Base-by-base conservation (phyloP, 1,140 invertebrate genomes). In the Mactra quadrangularis region DNA sequence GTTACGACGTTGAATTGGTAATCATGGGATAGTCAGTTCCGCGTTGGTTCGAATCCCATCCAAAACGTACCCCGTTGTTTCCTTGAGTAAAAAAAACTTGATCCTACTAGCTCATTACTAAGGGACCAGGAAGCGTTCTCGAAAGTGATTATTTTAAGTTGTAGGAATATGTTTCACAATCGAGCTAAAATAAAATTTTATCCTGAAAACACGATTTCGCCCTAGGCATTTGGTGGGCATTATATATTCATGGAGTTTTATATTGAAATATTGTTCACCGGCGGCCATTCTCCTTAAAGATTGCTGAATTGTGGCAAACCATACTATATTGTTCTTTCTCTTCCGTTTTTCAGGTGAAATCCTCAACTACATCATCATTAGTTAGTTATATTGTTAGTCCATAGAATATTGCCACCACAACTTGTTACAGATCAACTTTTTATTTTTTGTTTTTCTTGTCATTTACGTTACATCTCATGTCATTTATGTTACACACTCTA, bases 351-450 rank as follows among this genome's bases (percentile, higher is more conserved):
- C 64, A 68, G 64, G 45, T 68, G 45, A 68, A 68, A 33, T 52
- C 64, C 41, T 68, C 64, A 50, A 68, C 41, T 68, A 31, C 45
- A 52, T 68, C 27, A 68, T 68, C 27, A 25, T 47, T 47, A n/a
- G 47, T 50, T 68, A 68, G 64, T 68, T 47, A 15, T 25, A 52
- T 9, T 27, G 41, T 41, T 47, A 47, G 64, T 68, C 64, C 41
- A 68, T 25, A 41, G 47, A 68, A 68, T 47, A 41, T 41, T 68
- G 64, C 64, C 64, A 68, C 64, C 64, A 68, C 64, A 68, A 25
- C 33, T 31, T 68, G 27, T 38, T 68, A 68, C 64, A 68, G 22
- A 50, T 1, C 47, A 15, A 31, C 38, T 41, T 41, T 41, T 68
- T 57, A 11, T 33, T 62, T 66, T 9, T 11, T 47, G 6, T 15